These are phyloP conservation scores for Salticus scenicus DNA, from an alignment of 2,888 invertebrate species.

Conservation along the genomic window DNA sequence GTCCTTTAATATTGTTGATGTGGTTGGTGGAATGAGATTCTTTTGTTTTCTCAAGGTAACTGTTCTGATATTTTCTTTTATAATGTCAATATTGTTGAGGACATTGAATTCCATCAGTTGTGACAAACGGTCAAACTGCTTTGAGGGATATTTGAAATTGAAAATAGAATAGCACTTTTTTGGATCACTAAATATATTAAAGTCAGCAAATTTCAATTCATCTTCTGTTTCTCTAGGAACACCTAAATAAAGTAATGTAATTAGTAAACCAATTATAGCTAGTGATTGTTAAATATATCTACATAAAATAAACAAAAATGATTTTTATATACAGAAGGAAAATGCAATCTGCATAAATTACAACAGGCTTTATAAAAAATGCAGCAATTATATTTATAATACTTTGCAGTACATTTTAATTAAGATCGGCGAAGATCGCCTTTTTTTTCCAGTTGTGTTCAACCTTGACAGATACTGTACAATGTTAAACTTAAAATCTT, in stretches of 20 bases:
- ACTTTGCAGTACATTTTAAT: too few relatives aligned
- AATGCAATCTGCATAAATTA: too few relatives aligned
- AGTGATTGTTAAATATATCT: not conserved
- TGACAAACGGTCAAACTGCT: slow-evolving; percentile 76
- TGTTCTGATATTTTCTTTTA: slow-evolving; percentile 74
- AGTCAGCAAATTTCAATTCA: slow-evolving; percentile 76
- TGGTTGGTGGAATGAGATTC: slow-evolving; percentile 2
- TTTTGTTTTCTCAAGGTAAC: slow-evolving; percentile 71
- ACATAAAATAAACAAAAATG: not conserved
- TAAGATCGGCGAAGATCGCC: too few relatives aligned
- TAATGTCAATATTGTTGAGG: slow-evolving; percentile 74
- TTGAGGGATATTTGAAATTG: slow-evolving; percentile 76
- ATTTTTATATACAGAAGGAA: too few relatives aligned
- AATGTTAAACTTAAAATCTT: too few relatives aligned
- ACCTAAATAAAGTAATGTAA: slow-evolving; percentile 74
- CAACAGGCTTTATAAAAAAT: too few relatives aligned
- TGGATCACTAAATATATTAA: slow-evolving; percentile 77
- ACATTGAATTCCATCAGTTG: slow-evolving; percentile 77
- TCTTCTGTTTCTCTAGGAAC: slow-evolving; percentile 75
- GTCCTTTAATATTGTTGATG: slow-evolving; percentile 23
- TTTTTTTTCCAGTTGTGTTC: too few relatives aligned
- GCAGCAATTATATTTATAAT: too few relatives aligned
- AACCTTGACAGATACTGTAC: too few relatives aligned
- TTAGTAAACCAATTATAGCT: not conserved
- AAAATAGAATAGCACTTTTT: slow-evolving; percentile 76